Conservation (phyloP, 2,797 vertebrate genomes). For the Naso thynnoides region DNA sequence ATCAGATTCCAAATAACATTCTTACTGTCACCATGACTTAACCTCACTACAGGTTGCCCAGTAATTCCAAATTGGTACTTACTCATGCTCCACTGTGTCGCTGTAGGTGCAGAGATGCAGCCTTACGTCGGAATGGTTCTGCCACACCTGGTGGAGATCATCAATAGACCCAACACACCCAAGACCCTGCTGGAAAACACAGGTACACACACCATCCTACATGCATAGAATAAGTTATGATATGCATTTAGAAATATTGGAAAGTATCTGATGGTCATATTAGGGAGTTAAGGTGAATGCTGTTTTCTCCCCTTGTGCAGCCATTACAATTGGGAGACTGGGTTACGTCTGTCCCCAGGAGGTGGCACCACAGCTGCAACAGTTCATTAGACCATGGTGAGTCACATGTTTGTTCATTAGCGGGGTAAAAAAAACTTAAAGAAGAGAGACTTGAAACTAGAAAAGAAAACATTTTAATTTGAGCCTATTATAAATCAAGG, state of each 20-base stretch:
- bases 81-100: background rate
- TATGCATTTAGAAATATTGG: background rate
- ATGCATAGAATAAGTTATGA: too few relatives aligned
- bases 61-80: background rate
- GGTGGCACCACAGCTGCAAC: conserved; percentile 93
- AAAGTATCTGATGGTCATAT: background rate
- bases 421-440: too few relatives aligned
- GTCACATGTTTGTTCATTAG: conserved; percentile 43
- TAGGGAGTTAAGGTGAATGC: background rate
- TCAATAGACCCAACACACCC: conserved; percentile 95
- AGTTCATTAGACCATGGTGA: conserved; percentile 95
- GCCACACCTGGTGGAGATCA: conserved; percentile 93
- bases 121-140: conserved; percentile 94
- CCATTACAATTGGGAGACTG: conserved; percentile 95
- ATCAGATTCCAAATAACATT: background rate
- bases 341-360: conserved; percentile 97
- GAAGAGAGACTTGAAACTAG: too few relatives aligned
- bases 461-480: background rate
- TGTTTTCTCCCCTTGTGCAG: conserved; percentile 75
- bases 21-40: background rate
- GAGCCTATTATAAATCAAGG: background rate
- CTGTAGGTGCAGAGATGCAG: conserved; percentile 94
- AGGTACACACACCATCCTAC: conserved; percentile 74
- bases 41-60: background rate
- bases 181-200: conserved; percentile 97